A percentile compares a stretch with the other conserved stretches of the same genome.
These are phyloP conservation scores for Standfussiana lucernea DNA, from an alignment of 2,888 invertebrate genomes.

Conservation along the genomic window DNA sequence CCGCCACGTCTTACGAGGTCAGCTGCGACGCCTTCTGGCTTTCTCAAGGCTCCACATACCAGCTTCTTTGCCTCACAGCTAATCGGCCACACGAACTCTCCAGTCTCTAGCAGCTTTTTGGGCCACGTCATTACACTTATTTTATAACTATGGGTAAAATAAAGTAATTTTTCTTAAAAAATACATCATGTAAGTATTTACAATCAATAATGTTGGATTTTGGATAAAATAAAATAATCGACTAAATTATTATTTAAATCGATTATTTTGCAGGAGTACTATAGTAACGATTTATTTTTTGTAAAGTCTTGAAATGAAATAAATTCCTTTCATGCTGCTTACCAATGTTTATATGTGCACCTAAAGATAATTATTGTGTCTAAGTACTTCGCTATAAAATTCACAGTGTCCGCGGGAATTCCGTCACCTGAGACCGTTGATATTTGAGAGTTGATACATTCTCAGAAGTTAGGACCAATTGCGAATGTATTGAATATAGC, in stretches of 20 bases:
- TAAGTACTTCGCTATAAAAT: constrained; percentile 2
- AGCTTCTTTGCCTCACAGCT: background rate
- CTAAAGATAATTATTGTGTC: background rate
- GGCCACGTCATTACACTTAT: background rate
- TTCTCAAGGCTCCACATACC: background rate
- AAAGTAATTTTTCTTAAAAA: background rate
- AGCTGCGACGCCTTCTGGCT: background rate
- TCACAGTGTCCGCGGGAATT: constrained; percentile 12
- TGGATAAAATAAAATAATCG: background rate
- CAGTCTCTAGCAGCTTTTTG: background rate
- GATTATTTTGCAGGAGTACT: background rate
- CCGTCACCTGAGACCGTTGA: constrained; percentile 39
- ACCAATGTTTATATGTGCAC: background rate
- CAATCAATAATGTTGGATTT: background rate
- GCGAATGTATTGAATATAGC: constrained; percentile 26
- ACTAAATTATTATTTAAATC: constrained; percentile 2
- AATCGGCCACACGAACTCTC: background rate
- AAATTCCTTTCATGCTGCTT: background rate
- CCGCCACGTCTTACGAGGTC: background rate
- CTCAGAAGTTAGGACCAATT: constrained; percentile 19
- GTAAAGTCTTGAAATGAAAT: no score
- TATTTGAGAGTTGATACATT: constrained; percentile 41
- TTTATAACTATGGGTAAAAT: background rate
- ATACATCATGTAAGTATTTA: background rate
- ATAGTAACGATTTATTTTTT: background rate